Percentiles rank a stretch among this genome's conserved stretches.
These are phyloP conservation scores for Heliconius erato DNA, from an alignment of 2,888 invertebrate species.

Conservation along the genomic window DNA sequence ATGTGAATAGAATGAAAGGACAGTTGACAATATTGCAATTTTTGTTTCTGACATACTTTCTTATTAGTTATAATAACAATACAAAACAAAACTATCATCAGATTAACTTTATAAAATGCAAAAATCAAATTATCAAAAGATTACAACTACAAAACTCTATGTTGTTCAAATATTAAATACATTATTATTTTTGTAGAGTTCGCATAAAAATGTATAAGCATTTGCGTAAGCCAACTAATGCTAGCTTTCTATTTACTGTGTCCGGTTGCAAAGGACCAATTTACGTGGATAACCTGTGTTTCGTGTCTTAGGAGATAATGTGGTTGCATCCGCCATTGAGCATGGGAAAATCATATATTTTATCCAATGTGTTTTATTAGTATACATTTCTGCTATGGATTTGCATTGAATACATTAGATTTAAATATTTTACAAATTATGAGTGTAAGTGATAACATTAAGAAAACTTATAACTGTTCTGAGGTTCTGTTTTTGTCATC, in stretches of 20 bases:
- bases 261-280: constrained; percentile 50
- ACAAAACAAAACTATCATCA: background rate
- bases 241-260: constrained; percentile 49
- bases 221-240: constrained; percentile 46
- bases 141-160: background rate
- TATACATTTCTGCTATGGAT: background rate
- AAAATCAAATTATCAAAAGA: background rate
- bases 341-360: constrained; percentile 35
- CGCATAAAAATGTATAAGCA: background rate
- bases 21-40: background rate
- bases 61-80: constrained; percentile 10
- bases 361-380: background rate
- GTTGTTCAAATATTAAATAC: background rate
- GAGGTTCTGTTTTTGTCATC: background rate
- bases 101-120: background rate
- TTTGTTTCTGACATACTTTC: constrained; percentile 19
- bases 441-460: background rate
- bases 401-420: background rate
- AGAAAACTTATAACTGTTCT: background rate
- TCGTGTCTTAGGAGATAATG: constrained; percentile 35
- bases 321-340: constrained; percentile 37
- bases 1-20: constrained; percentile 19
- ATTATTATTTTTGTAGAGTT: background rate
- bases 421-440: background rate
- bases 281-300: constrained; percentile 37